Conservation (phyloP, 2,113 vertebrate genomes). For the Ophiodon elongatus region DNA sequence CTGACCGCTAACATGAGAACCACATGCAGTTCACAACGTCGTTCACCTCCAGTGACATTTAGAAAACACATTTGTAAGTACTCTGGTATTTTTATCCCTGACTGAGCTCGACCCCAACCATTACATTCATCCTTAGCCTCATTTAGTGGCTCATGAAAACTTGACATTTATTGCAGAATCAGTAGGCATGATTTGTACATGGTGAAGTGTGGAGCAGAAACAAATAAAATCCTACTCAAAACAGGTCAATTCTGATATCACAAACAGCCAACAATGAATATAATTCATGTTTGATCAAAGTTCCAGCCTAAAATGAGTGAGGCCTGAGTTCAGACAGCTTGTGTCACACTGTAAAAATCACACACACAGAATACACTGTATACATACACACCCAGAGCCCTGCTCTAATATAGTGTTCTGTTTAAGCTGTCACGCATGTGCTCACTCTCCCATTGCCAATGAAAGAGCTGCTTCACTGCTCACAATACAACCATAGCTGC, state of each 20-base stretch:
- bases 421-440: conserved; percentile 44
- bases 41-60: conserved; percentile 58
- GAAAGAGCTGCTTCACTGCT: conserved; percentile 39
- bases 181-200: conserved; percentile 26
- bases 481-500: conserved; percentile 20
- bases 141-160: conserved; percentile 47
- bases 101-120: conserved; percentile 24
- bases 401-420: conserved; percentile 26
- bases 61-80: conserved; percentile 35
- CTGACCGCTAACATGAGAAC: neutral
- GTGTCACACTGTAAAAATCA: neutral
- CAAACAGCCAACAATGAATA: conserved; percentile 26
- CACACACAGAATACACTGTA: conserved; percentile 8
- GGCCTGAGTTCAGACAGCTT: neutral
- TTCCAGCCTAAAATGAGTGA: conserved; percentile 8
- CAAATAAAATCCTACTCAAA: neutral
- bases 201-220: conserved; percentile 3
- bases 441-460: conserved; percentile 27
- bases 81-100: conserved; percentile 24
- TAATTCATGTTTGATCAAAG: conserved; percentile 40
- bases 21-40: neutral
- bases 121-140: conserved; percentile 51
- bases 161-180: conserved; percentile 53
- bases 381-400: conserved; percentile 5
- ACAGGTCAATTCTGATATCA: conserved; percentile 30